Percentiles rank a stretch among this genome's conserved stretches.
Conservation (phyloP, 2,113 vertebrate genomes). For the Larimichthys crocea region DNA sequence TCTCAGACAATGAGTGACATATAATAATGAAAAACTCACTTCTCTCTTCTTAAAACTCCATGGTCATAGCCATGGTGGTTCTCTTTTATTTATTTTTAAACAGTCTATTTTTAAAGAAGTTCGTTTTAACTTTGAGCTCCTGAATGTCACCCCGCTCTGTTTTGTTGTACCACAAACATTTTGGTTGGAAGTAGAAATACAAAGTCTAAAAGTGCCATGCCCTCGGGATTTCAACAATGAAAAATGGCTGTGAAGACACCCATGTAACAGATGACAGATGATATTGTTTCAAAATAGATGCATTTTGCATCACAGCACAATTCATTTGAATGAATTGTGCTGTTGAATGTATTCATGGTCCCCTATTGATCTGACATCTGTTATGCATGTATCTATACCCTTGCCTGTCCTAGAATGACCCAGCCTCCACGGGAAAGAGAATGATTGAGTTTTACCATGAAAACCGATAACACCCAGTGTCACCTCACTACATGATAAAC, state of each 20-base stretch:
- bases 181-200: neutral
- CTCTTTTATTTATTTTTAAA: neutral
- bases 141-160: neutral
- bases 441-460: slow-evolving; percentile 40
- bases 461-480: slow-evolving; percentile 17
- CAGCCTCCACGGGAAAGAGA: slow-evolving; percentile 7
- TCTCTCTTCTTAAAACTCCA: neutral
- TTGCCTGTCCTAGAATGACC: slow-evolving; percentile 25
- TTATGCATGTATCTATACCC: neutral
- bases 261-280: slow-evolving; percentile 31
- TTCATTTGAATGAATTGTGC: slow-evolving; percentile 26
- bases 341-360: slow-evolving; percentile 33
- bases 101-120: neutral
- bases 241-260: slow-evolving; percentile 16
- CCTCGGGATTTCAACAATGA: slow-evolving; percentile 2
- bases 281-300: slow-evolving; percentile 26
- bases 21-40: neutral
- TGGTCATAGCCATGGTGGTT: neutral
- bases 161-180: neutral
- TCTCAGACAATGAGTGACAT: neutral
- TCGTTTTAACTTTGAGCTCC: neutral
- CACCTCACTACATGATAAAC: slow-evolving; percentile 19
- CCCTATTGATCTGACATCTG: slow-evolving; percentile 32
- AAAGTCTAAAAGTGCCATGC: neutral
- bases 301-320: slow-evolving; percentile 6